These are phyloP conservation scores for Odobenus rosmarus DNA, from an alignment of 2,113 vertebrate species.

Conservation along the genomic window DNA sequence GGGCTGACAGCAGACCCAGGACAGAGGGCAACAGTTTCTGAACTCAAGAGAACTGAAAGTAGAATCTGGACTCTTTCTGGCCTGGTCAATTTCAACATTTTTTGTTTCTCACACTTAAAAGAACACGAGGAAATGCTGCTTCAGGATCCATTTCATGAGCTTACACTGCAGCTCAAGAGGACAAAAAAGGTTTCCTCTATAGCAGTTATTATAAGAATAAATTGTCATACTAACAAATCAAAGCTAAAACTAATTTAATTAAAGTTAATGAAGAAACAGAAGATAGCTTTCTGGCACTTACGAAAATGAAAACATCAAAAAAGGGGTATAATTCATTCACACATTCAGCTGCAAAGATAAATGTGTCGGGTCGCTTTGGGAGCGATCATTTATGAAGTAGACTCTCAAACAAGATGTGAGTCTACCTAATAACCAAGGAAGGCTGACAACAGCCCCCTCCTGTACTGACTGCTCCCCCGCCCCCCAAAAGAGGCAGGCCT, in stretches of 20 bases:
- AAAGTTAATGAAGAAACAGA: constrained; percentile 47
- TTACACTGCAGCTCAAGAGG: not conserved
- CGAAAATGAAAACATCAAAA: constrained; percentile 1
- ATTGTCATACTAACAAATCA: constrained; percentile 21
- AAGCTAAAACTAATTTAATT: constrained; percentile 45
- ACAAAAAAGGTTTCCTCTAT: not conserved
- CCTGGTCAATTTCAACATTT: not conserved
- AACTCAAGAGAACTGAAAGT: not conserved
- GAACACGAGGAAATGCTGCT: not conserved
- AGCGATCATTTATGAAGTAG: not conserved
- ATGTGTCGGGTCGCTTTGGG: not conserved
- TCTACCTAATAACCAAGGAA: not conserved
- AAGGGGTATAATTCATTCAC: not conserved
- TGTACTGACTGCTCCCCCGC: not conserved
- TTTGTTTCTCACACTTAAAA: not conserved
- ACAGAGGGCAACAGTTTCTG: not conserved
- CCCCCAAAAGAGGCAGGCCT: not conserved
- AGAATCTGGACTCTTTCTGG: not conserved
- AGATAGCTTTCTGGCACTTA: not conserved
- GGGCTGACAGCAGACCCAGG: not conserved
- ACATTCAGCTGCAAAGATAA: not conserved
- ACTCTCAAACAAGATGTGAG: not conserved
- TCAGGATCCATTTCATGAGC: not conserved
- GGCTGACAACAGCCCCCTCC: not conserved
- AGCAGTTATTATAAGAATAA: not conserved